A percentile compares a stretch with the other conserved stretches of the same genome.
Conservation (phyloP, 2,797 vertebrate species). For the Sebastes baramenuke region DNA sequence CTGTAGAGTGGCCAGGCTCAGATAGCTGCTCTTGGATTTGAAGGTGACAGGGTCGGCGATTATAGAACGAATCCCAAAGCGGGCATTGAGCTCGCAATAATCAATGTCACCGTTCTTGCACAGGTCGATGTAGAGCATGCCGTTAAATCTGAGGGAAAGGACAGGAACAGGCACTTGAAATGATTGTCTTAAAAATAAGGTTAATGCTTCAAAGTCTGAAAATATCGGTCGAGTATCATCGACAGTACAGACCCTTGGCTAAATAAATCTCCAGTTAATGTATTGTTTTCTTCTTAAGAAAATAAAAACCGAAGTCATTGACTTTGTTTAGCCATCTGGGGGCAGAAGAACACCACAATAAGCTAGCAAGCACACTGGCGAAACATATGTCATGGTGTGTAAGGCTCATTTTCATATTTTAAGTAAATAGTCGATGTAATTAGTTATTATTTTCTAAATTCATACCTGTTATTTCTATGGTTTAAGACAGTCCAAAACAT, state of each 20-base stretch:
- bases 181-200: background rate
- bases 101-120: conserved; percentile 99
- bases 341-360: background rate
- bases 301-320: background rate
- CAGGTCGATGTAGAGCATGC: conserved; percentile 97
- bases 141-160: conserved; percentile 88
- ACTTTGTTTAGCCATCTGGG: background rate
- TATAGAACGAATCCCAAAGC: conserved; percentile 96
- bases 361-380: background rate
- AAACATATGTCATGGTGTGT: background rate
- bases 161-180: background rate
- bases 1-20: conserved; percentile 95
- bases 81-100: conserved; percentile 96
- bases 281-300: background rate
- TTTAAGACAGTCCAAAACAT: background rate
- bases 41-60: conserved; percentile 98
- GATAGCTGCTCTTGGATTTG: conserved; percentile 97
- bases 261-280: background rate
- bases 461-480: background rate
- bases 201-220: background rate
- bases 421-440: background rate
- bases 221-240: background rate
- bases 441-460: background rate
- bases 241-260: background rate
- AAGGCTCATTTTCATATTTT: background rate